Percentiles rank a stretch among this genome's conserved stretches.
phyloP scores from a whole-genome alignment of 2,888 invertebrate genomes.

The Saturnia pavonia region DNA sequence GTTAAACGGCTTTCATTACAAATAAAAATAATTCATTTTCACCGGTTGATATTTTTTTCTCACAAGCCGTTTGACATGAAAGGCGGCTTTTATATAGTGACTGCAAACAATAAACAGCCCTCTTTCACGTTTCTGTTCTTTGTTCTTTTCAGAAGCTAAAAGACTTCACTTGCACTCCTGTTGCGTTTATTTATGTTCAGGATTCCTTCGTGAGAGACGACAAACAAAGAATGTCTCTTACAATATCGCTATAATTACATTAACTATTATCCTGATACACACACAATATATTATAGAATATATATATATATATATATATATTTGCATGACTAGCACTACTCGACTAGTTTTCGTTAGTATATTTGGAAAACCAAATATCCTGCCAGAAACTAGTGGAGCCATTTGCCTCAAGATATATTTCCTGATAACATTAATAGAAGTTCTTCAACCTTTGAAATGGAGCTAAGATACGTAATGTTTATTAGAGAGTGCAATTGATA shows the following conservation, averaged over 20 bases:
- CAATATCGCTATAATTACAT: not conserved
- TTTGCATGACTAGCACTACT: too few species aligned
- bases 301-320: too few species aligned
- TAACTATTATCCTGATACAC: too few species aligned
- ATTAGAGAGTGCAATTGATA: not conserved
- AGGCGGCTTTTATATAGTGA: slow-evolving; percentile 48
- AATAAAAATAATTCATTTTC: slow-evolving; percentile 26
- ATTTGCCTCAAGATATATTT: not conserved
- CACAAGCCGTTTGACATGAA: slow-evolving; percentile 44
- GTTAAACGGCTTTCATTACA: slow-evolving; percentile 14
- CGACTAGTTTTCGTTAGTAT: too few species aligned
- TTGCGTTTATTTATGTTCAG: slow-evolving; percentile 33
- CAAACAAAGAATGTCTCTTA: slow-evolving; percentile 16
- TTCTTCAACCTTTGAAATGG: not conserved
- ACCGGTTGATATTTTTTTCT: slow-evolving; percentile 34
- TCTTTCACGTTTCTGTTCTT: slow-evolving; percentile 35
- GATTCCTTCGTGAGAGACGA: slow-evolving; percentile 19
- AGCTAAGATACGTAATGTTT: not conserved
- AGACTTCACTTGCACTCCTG: slow-evolving; percentile 47
- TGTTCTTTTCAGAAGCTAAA: slow-evolving; percentile 42
- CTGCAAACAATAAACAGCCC: slow-evolving; percentile 49
- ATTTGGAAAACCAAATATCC: not conserved
- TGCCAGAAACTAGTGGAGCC: not conserved
- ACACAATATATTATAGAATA: too few species aligned
- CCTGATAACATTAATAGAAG: not conserved